A percentile compares a stretch with the other conserved stretches of the same genome.
Evolutionary conservation across 2,113 vertebrate genomes (phyloP).

Genomic region (Phalacrocorax aristotelis): DNA sequence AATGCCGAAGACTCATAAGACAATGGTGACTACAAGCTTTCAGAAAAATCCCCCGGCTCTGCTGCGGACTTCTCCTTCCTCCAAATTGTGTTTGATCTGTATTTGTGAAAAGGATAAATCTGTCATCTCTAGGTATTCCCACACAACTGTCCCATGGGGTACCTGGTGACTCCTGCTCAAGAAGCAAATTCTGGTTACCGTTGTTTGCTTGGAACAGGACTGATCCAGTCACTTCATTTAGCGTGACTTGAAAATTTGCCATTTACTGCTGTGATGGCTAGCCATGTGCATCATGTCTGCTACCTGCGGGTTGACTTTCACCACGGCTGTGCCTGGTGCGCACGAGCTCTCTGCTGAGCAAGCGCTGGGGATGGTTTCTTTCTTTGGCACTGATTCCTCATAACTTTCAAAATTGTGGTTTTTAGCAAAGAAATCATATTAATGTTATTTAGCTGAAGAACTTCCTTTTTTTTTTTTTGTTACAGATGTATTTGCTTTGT

Average conservation of each 20-base stretch:
- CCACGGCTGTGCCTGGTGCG: no score
- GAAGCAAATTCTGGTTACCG: not conserved
- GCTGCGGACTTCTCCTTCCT: not conserved
- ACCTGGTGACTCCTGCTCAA: not conserved
- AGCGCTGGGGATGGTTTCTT: not conserved
- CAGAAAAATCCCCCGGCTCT: not conserved
- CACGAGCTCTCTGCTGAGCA: not conserved
- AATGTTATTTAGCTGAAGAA: not conserved
- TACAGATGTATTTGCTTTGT: not conserved
- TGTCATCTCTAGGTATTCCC: not conserved
- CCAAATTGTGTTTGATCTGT: not conserved
- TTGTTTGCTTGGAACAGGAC: not conserved
- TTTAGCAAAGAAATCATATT: not conserved
- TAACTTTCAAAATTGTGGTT: not conserved
- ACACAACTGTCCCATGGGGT: not conserved
- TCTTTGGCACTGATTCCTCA: not conserved
- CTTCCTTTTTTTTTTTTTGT: not conserved
- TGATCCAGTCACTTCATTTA: not conserved
- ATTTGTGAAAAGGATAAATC: not conserved
- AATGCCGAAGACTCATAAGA: not conserved
- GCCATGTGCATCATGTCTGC: not conserved
- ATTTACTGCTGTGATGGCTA: not conserved
- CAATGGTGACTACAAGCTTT: not conserved
- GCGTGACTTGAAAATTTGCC: not conserved
- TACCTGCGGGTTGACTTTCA: rapidly evolving